phyloP scores from a whole-genome alignment of 1,140 invertebrate genomes.

The Charaxes varanes region DNA sequence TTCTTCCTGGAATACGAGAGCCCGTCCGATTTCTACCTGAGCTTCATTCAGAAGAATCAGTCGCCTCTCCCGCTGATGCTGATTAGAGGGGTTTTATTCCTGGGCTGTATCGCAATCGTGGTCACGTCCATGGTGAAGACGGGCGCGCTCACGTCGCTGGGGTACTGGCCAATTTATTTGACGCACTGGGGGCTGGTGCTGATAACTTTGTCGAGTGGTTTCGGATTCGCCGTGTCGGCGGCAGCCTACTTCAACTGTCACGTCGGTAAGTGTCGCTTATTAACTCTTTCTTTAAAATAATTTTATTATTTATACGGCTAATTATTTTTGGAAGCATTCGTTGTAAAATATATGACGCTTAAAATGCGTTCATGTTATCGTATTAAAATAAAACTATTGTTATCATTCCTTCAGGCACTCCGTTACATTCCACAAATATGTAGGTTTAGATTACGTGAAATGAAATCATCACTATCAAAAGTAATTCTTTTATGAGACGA shows the following conservation, averaged over 20 bases:
- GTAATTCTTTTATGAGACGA: too few species aligned
- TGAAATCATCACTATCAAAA: too few species aligned
- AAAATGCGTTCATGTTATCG: too few species aligned
- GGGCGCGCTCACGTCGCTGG: background rate
- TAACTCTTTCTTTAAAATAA: too few species aligned
- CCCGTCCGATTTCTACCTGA: constrained; percentile 43
- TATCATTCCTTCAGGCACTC: too few species aligned
- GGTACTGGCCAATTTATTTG: constrained; percentile 47
- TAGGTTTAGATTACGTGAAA: too few species aligned
- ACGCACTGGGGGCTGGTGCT: constrained; percentile 57
- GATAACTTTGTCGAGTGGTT: constrained; percentile 36
- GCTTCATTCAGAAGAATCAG: constrained; percentile 38
- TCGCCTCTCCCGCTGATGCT: constrained; percentile 35
- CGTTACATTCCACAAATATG: too few species aligned
- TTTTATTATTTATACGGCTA: too few species aligned
- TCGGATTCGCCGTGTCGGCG: constrained; percentile 35
- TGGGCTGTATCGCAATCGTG: constrained; percentile 34
- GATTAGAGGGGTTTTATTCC: constrained; percentile 37
- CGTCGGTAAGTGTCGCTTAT: constrained; percentile 36
- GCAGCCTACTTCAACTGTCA: constrained; percentile 29
- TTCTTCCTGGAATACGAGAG: constrained; percentile 37
- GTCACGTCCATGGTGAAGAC: constrained; percentile 37
- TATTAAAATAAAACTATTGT: too few species aligned
- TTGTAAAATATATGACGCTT: too few species aligned
- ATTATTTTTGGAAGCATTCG: too few species aligned